Conservation (phyloP, 2,888 invertebrate species). For the Drosophila pegasa region DNA sequence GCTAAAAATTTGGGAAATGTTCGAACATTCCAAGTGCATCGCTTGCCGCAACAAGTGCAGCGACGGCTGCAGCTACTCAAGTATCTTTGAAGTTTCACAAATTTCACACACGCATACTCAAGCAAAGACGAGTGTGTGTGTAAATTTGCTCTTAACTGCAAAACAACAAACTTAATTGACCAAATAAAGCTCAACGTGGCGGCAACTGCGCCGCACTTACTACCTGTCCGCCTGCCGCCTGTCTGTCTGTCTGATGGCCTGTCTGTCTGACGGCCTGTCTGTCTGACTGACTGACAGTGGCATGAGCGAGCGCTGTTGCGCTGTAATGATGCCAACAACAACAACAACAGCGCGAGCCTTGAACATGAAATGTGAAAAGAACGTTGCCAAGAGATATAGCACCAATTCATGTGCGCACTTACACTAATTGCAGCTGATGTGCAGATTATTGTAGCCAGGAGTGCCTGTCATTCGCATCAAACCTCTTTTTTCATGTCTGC, state of each 20-base stretch:
- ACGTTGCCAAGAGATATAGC: conserved; percentile 63
- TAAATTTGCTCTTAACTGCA: conserved; percentile 66
- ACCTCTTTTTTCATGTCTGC: conserved; percentile 27
- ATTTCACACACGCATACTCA: conserved; percentile 11
- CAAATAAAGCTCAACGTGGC: conserved; percentile 55
- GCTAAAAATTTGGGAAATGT: conserved; percentile 3
- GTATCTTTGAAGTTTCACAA: conserved; percentile 56
- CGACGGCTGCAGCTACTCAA: conserved; percentile 6
- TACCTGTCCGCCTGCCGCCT: background rate
- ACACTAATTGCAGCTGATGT: conserved; percentile 74
- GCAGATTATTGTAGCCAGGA: conserved; percentile 45
- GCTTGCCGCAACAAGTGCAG: conserved; percentile 26
- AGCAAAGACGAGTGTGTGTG: conserved; percentile 14
- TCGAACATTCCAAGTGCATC: conserved; percentile 26
- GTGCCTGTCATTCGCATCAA: conserved; percentile 23
- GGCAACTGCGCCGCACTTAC: conserved; percentile 23
- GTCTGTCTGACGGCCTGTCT: background rate
- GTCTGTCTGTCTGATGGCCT: background rate
- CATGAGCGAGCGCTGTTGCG: conserved; percentile 14
- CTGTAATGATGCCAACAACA: conserved; percentile 46
- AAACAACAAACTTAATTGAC: conserved; percentile 72
- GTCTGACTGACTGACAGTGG: conserved; percentile 18
- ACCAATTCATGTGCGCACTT: conserved; percentile 71
- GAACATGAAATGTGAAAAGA: conserved; percentile 73
- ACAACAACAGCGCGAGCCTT: conserved; percentile 50